Evolutionary conservation across 2,888 invertebrate species (phyloP), one percentile per base, ranked within the genome.

Genomic region (Branchipolynoe longqiensis): DNA sequence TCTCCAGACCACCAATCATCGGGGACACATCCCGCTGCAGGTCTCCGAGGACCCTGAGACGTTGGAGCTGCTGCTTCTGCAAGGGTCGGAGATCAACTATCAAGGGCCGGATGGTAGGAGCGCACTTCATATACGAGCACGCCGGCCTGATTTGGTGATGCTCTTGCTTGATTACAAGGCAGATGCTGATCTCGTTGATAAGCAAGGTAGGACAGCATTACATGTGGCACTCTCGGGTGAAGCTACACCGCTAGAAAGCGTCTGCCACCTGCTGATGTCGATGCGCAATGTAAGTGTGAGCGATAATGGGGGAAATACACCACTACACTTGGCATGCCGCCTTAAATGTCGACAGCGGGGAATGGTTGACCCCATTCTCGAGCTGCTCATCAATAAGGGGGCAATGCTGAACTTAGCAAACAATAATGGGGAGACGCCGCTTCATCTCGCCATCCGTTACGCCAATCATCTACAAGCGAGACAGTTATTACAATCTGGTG

Each of bases 51-150:
- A 78, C 28, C 25, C 28, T 25, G 48, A 41, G 1, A 48, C 78
- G 4, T 28, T 54, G n/a, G 78, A 78, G 48, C 1, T 78, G 14
- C 41, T 78, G 31, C 41, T 78, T 78, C 41, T 78, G 54, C 78
- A 78, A 28, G 78, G 78, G 0, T 78, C 78, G 0, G 0, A 41
- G 2, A 78, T 78, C 28, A 18, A 78, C 78, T 78, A 31, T 28
- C 78, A 78, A 54, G 78, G 78, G 14, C 48, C 41, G n/a, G 78
- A 78, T 22, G 78, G 78, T 12, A 40, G 78, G 48, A 78, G 48
- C 6, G 48, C 28, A 14, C 28, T 78, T 8, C 78, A 78, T 25
- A 78, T 78, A 48, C 41, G 54, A 0, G 78, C 54, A 28, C 8
- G 25, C 1, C 22, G 54, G 22, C 78, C 78, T 12, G 54, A 78